Percentiles rank a stretch among this genome's conserved stretches.
Evolutionary conservation across 2,113 vertebrate genomes (phyloP).

Genomic region (Eulemur rufifrons): DNA sequence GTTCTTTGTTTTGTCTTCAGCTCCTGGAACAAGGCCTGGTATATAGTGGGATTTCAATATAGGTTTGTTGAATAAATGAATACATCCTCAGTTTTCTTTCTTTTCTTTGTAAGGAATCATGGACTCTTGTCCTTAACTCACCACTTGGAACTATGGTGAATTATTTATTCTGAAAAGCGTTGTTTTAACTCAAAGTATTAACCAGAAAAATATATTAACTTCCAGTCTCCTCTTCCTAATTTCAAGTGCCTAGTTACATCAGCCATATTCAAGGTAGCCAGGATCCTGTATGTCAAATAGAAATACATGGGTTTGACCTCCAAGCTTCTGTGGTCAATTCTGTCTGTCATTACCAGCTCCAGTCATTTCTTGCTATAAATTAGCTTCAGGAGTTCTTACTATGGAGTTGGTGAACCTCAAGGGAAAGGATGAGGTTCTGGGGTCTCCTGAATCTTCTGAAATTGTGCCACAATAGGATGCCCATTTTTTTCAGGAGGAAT

Average conservation of each 20-base stretch:
- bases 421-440: background rate
- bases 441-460: background rate
- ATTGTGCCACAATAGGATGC: background rate
- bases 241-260: background rate
- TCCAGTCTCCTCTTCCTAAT: background rate
- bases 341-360: background rate
- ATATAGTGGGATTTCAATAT: conserved; percentile 44
- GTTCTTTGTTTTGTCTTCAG: conserved; percentile 29
- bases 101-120: conserved; percentile 46
- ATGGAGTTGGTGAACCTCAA: background rate
- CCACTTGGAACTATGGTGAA: background rate
- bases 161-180: conserved; percentile 47
- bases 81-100: conserved; percentile 4
- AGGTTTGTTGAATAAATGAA: conserved; percentile 56
- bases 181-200: background rate
- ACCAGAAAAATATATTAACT: background rate
- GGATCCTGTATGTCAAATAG: background rate
- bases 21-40: conserved; percentile 38
- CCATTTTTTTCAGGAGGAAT: background rate
- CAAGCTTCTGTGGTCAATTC: background rate
- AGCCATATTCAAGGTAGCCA: background rate
- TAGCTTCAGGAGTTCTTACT: background rate
- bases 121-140: conserved; percentile 41
- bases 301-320: background rate
- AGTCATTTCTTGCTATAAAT: background rate